Evolutionary conservation across 2,888 invertebrate species (phyloP).

Genomic region (Iphiclides podalirius): DNA sequence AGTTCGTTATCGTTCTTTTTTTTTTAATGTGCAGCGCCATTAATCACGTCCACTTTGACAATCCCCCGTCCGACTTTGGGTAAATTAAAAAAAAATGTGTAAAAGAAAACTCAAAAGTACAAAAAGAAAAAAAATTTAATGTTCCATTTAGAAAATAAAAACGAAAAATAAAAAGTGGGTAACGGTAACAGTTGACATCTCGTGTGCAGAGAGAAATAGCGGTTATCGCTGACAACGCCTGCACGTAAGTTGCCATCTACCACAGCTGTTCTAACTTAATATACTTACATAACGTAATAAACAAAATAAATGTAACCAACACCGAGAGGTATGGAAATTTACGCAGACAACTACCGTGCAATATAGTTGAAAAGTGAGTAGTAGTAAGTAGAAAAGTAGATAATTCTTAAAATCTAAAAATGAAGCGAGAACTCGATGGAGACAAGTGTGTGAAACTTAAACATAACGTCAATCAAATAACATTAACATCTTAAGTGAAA

Average conservation of each 20-base stretch:
- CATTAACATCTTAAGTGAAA: slow-evolving; percentile 39
- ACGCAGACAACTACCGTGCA: slow-evolving; percentile 59
- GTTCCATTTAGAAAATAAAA: slow-evolving; percentile 62
- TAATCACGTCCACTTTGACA: slow-evolving; percentile 70
- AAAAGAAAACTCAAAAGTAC: slow-evolving; percentile 46
- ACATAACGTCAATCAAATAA: slow-evolving; percentile 42
- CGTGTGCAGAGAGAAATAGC: slow-evolving; percentile 37
- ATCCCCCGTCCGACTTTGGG: slow-evolving; percentile 62
- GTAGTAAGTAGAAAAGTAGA: slow-evolving; percentile 31
- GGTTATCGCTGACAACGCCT: slow-evolving; percentile 27
- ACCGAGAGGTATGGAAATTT: slow-evolving; percentile 51
- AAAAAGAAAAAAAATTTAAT: slow-evolving; percentile 48
- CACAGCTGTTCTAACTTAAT: slow-evolving; percentile 17
- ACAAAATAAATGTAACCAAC: slow-evolving; percentile 34
- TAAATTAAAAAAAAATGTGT: slow-evolving; percentile 37
- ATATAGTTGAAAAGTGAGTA: slow-evolving; percentile 26
- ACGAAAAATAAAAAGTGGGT: slow-evolving; percentile 39
- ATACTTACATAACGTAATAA: slow-evolving; percentile 13
- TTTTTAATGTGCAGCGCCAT: slow-evolving; percentile 71
- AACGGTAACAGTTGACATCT: slow-evolving; percentile 46
- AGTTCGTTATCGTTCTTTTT: slow-evolving; percentile 48
- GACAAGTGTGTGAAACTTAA: slow-evolving; percentile 38
- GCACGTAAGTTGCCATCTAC: slow-evolving; percentile 40
- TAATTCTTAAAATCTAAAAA: slow-evolving; percentile 35
- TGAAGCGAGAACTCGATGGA: slow-evolving; percentile 39